Percentiles rank a stretch among this genome's conserved stretches.
Conservation (phyloP, 2,113 vertebrate genomes). For the Cinclus mexicanus region DNA sequence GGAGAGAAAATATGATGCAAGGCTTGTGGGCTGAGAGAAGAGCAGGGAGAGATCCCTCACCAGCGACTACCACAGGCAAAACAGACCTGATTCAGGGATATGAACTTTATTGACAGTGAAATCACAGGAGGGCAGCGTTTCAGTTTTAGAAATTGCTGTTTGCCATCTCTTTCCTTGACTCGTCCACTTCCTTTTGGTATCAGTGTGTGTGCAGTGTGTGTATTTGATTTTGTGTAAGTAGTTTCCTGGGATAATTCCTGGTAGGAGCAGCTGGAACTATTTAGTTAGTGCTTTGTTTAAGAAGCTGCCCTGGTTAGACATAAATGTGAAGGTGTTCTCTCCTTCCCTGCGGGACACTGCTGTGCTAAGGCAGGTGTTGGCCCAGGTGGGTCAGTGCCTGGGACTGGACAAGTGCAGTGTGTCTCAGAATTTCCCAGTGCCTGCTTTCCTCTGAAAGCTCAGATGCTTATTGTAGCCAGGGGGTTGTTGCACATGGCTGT, state of each 20-base stretch:
- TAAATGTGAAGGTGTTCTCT: fast-evolving
- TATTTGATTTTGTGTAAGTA: background rate
- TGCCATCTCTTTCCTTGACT: background rate
- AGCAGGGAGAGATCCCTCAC: background rate
- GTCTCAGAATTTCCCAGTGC: background rate
- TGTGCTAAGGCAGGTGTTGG: background rate
- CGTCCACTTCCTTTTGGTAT: background rate
- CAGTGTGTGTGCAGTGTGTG: background rate
- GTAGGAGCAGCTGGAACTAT: background rate
- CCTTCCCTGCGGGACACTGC: background rate
- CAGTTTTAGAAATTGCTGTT: background rate
- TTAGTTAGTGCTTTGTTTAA: background rate
- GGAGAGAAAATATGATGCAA: background rate
- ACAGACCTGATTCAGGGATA: fast-evolving
- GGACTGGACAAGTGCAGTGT: background rate
- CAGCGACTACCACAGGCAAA: background rate
- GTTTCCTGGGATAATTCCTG: background rate
- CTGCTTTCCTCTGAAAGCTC: background rate
- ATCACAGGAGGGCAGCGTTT: background rate
- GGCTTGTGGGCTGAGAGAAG: background rate
- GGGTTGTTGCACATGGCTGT: background rate
- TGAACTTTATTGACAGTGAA: background rate
- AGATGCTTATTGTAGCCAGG: background rate
- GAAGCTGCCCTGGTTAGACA: background rate
- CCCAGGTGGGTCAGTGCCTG: background rate